Base-by-base conservation (phyloP, 2,888 invertebrate species). In the Chrysina gloriosa region DNA sequence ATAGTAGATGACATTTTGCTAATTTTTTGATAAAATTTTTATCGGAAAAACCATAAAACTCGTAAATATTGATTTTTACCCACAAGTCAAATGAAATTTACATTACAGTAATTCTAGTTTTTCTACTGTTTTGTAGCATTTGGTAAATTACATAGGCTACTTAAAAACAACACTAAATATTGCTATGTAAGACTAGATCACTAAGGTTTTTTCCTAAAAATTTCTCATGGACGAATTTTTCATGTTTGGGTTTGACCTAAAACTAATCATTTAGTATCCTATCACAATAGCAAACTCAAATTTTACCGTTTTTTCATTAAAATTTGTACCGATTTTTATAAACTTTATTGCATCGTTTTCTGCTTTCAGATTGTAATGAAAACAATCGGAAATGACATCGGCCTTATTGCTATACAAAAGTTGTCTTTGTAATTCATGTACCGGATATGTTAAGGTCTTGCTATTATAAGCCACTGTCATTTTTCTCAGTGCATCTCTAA, bases 391-490 rank as follows among this genome's bases (percentile, higher is more conserved):
- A 1, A 76, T 72, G 1, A 86, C 77, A 39, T 85, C 85, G 1
- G 77, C 76, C 14, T 77, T 78, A 56, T 80, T 81, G 61, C 82
- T 78, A 74, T 87, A 88, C 1, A 85, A 74, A 25, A 90, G 78
- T 78, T 87, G 81, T 3, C 81, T 74, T 69, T 83, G 79, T 11
- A 91, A 73, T 65, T 82, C 80, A 0, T 73, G 65, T 23, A 82
- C 74, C 0, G 89, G 88, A 73, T 87, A 87, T 0, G 81, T 79
- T 9, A 87, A 80, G 34, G 82, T 84, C 78, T 85, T 86, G 74
- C 85, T 88, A 78, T 84, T 87, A 79, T 89, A 91, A 1, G 87
- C 89, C 9, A 79, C 75, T 69, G 86, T 85, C 85, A 91, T 84
- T 0, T 86, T 84, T 76, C 80, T 76, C 2, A 90, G 79, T 1